Conservation (phyloP, 2,113 vertebrate genomes). For the Ciconia stormi region DNA sequence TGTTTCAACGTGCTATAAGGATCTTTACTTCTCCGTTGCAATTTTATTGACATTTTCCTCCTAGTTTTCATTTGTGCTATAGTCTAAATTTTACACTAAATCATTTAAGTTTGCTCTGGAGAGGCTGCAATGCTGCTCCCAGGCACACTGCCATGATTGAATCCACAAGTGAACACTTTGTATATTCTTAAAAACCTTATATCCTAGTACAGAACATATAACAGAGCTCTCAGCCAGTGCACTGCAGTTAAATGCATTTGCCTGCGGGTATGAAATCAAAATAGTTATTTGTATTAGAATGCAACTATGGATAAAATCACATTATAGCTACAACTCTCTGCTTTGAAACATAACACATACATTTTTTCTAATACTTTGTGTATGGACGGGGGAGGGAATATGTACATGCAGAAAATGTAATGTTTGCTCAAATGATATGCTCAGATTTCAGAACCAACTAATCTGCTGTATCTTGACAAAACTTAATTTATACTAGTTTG, state of each 20-base stretch:
- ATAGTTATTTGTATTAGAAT: constrained; percentile 49
- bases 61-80: constrained; percentile 48
- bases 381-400: background rate
- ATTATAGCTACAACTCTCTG: background rate
- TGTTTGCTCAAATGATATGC: background rate
- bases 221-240: constrained; percentile 21
- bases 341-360: background rate
- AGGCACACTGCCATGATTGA: constrained; percentile 54
- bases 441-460: constrained; percentile 3
- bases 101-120: constrained; percentile 61
- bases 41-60: constrained; percentile 67
- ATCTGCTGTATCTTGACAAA: background rate
- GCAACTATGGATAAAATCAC: constrained; percentile 48
- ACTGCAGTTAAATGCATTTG: constrained; percentile 55
- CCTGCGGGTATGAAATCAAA: constrained; percentile 44
- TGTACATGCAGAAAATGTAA: constrained; percentile 10
- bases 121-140: constrained; percentile 40
- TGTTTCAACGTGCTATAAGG: constrained; percentile 41
- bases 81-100: constrained; percentile 56
- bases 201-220: constrained; percentile 7
- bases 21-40: constrained; percentile 53
- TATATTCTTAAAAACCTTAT: constrained; percentile 50
- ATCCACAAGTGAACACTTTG: constrained; percentile 56
- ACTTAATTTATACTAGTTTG: background rate
- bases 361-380: background rate